Evolutionary conservation across 2,797 vertebrate genomes (phyloP), one percentile per base, ranked within the genome.

Genomic region (Anisognathus igniventris): DNA sequence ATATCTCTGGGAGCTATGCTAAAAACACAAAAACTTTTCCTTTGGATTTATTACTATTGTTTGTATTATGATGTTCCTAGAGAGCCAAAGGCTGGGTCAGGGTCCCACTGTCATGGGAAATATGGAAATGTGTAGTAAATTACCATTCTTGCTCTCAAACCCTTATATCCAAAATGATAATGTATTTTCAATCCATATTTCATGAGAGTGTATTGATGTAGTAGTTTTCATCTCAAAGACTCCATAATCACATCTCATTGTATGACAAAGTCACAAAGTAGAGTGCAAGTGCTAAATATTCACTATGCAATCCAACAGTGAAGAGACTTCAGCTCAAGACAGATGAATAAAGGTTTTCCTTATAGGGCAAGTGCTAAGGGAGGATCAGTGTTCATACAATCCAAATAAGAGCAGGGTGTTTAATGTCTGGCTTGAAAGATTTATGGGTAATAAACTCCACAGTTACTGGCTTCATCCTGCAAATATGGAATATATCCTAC

Each of bases 291-390:
- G 40, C 39, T 70, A 64, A 86, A 82, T 93, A 85, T 57, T 88
- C 89, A 89, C 57, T 21, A 1, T 54, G n/a, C 40, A 79, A 39
- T 64, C 54, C 15, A 76, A 28, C 45, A 74, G 67, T 24, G 45
- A 82, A 84, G 60, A 92, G 16, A 67, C 39, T 92, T 76, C 68
- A 67, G 48, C 47, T 79, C 71, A 71, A 71, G 67, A 64, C 50
- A 75, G 60, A 81, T 39, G 67, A 85, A 56, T 86, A 88, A 85
- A 79, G n/a, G 18, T 93, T 95, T 91, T 86, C 61, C 42, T 90
- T 57, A 18, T 9, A 77, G 33, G 30, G 30, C 0, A 2, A 67
- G 14, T n/a, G n/a, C 61, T 87, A 60, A 74, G 67, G 13, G 22
- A 88, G 27, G 18, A 51, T 62, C 60, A 77, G 28, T 35, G 30